Conservation (phyloP, 1,140 invertebrate species). For the Argopecten irradians region DNA sequence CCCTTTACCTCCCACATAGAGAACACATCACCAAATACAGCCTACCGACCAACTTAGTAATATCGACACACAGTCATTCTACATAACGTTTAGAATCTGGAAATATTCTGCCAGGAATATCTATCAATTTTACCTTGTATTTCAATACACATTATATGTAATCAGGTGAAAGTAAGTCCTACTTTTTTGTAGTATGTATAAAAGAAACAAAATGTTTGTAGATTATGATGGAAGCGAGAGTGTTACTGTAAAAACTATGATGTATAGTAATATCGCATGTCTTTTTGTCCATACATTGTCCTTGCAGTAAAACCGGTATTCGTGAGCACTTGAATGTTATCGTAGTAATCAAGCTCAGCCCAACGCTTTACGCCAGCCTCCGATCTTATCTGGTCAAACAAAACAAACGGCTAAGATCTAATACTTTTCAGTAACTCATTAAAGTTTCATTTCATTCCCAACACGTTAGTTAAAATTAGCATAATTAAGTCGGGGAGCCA, state of each 20-base stretch:
- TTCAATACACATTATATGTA: not conserved
- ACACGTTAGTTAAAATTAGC: slow-evolving; percentile 22
- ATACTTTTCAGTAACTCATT: slow-evolving; percentile 23
- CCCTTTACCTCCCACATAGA: not conserved
- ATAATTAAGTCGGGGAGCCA: slow-evolving; percentile 6
- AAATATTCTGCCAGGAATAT: not conserved
- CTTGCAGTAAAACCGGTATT: not conserved
- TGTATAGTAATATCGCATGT: not conserved
- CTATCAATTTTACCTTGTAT: not conserved
- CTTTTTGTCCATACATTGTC: slow-evolving; percentile 6
- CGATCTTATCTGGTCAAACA: not conserved
- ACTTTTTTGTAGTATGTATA: too few species aligned
- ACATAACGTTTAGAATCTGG: not conserved
- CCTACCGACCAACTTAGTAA: not conserved
- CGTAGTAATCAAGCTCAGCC: not conserved
- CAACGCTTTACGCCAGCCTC: not conserved
- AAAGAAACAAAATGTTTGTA: too few species aligned
- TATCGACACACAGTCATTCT: not conserved
- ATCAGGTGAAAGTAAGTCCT: not conserved
- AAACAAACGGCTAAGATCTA: slow-evolving; percentile 1
- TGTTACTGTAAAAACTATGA: not conserved
- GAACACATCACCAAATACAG: not conserved
- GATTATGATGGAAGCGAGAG: not conserved
- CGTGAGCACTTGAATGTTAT: slow-evolving; percentile 13
- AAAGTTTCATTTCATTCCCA: slow-evolving; percentile 1